A percentile compares a stretch with the other conserved stretches of the same genome.
These are phyloP conservation scores for Ditula angustiorana DNA, from an alignment of 2,888 invertebrate species.

Conservation along the genomic window DNA sequence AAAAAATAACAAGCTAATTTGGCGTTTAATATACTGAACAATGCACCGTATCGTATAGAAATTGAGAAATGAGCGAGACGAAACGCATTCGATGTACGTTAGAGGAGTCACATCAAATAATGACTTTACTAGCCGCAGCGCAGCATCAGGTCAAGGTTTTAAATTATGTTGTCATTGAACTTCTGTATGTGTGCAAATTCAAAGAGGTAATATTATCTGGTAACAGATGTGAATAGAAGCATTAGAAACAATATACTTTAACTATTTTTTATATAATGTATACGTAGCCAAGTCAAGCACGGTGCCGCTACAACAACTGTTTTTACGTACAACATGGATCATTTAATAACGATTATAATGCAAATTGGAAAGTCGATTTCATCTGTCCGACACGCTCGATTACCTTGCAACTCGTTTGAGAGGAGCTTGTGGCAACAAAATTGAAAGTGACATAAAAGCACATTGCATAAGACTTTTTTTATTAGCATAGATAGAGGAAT, in stretches of 20 bases:
- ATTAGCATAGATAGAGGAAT: constrained; percentile 7
- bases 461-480: constrained; percentile 34
- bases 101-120: background rate
- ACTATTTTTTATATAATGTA: too few relatives aligned
- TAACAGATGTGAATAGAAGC: too few relatives aligned
- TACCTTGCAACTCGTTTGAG: constrained; percentile 36
- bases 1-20: background rate
- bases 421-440: constrained; percentile 34
- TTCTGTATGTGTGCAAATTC: background rate
- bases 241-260: too few relatives aligned
- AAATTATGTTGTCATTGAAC: background rate
- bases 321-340: constrained; percentile 36
- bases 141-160: background rate
- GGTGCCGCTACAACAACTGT: constrained; percentile 22
- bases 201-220: too few relatives aligned
- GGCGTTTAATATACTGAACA: background rate
- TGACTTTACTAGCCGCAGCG: background rate
- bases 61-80: background rate
- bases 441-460: constrained; percentile 38
- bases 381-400: constrained; percentile 50
- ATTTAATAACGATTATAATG: constrained; percentile 43
- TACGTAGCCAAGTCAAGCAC: constrained; percentile 30
- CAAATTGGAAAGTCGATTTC: constrained; percentile 53
- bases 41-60: background rate
- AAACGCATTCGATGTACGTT: background rate